Conservation (phyloP, 2,113 vertebrate species). For the Clarias magur region DNA sequence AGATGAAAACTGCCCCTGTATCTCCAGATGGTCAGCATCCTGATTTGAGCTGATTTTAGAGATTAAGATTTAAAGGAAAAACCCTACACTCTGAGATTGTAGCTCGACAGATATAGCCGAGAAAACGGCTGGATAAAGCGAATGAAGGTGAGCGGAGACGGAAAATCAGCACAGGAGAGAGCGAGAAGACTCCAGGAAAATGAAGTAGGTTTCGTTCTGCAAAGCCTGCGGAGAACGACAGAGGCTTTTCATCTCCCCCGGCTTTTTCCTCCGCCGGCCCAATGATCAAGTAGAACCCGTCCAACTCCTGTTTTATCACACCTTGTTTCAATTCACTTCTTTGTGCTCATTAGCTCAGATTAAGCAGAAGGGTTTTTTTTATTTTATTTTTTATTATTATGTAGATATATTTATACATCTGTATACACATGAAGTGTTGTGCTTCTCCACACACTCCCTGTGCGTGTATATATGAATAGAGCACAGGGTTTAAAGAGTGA, state of each 20-base stretch:
- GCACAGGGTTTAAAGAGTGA: conserved; percentile 3
- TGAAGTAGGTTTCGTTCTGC: not conserved
- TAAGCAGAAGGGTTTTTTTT: not conserved
- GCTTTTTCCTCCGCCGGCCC: conserved; percentile 14
- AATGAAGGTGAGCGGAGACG: not conserved
- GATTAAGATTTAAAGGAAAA: not conserved
- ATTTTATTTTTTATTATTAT: not conserved
- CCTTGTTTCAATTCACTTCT: not conserved
- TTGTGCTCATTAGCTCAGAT: conserved; percentile 27
- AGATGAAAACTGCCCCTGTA: not conserved
- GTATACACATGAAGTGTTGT: not conserved
- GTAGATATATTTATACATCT: not conserved
- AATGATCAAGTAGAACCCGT: conserved; percentile 35
- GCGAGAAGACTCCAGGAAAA: not conserved
- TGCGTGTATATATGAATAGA: not conserved
- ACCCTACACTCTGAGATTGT: not conserved
- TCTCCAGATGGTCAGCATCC: conserved; percentile 7
- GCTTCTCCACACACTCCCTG: no score
- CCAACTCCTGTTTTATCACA: conserved; percentile 16
- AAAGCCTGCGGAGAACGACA: not conserved
- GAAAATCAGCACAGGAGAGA: conserved; percentile 13
- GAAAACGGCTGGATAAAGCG: not conserved
- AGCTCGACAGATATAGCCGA: not conserved
- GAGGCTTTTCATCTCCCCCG: conserved; percentile 23
- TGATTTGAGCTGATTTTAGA: not conserved